Percentiles rank a stretch among this genome's conserved stretches.
These are phyloP conservation scores for Ondatra zibethicus DNA, from an alignment of 2,113 vertebrate species.

Conservation along the genomic window DNA sequence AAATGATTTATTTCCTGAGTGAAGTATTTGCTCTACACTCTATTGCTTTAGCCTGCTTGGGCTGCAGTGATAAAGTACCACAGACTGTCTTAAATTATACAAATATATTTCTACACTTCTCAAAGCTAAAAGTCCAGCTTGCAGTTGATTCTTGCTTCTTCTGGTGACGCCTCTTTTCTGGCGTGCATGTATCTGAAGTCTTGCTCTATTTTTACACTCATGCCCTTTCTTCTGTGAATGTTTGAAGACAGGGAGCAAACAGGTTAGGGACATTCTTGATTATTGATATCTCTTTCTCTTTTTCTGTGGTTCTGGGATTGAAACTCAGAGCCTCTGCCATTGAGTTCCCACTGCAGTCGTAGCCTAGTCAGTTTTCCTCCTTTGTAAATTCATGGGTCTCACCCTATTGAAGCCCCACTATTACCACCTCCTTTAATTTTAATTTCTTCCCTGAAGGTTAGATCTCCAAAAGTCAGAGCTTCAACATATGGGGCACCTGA, in stretches of 20 bases:
- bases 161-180: background rate
- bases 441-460: background rate
- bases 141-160: background rate
- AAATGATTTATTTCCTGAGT: background rate
- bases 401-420: background rate
- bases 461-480: background rate
- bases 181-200: accelerated
- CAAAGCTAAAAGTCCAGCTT: background rate
- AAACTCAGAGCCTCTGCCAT: background rate
- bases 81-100: background rate
- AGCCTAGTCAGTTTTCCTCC: background rate
- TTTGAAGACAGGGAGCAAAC: background rate
- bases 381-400: background rate
- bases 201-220: background rate
- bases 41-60: background rate
- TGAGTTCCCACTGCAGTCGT: background rate
- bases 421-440: background rate
- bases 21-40: background rate
- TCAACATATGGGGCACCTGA: background rate
- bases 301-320: background rate
- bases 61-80: background rate
- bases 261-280: background rate
- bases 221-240: background rate
- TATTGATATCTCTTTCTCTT: background rate
- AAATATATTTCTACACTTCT: background rate